Evolutionary conservation across 2,797 vertebrate genomes (phyloP).

Genomic region (Liparis tanakae): DNA sequence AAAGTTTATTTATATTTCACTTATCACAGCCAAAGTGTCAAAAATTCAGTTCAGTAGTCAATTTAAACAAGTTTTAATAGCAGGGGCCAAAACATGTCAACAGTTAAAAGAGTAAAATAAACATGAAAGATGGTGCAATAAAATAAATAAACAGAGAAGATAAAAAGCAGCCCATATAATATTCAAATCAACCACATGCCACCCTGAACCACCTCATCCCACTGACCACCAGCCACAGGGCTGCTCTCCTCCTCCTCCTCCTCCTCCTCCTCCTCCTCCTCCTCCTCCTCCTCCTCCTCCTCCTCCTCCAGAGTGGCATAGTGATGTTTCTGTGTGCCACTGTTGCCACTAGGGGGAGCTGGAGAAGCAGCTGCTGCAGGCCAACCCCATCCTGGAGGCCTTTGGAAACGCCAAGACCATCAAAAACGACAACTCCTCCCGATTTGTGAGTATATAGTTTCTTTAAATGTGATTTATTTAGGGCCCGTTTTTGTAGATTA

Average conservation of each 20-base stretch:
- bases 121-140: too few relatives aligned
- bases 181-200: background rate
- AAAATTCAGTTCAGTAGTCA: too few relatives aligned
- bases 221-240: background rate
- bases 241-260: background rate
- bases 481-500: background rate
- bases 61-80: too few relatives aligned
- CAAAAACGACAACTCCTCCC: slow-evolving; percentile 98
- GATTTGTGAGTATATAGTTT: slow-evolving; percentile 89
- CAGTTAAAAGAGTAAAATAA: too few relatives aligned
- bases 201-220: slow-evolving; percentile 12
- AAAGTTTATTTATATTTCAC: too few relatives aligned
- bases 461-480: background rate
- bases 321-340: slow-evolving; percentile 40
- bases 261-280: too few relatives aligned
- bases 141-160: too few relatives aligned
- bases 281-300: too few relatives aligned
- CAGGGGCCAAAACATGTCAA: too few relatives aligned
- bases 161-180: too few relatives aligned
- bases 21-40: too few relatives aligned
- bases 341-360: slow-evolving; percentile 92
- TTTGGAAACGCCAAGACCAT: slow-evolving; percentile 99
- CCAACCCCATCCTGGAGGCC: slow-evolving; percentile 97
- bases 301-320: background rate
- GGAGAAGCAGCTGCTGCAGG: slow-evolving; percentile 98